Evolutionary conservation across 2,113 vertebrate species (phyloP), one percentile per base, ranked within the genome.

Genomic region (Neodontobutis hainanensis): DNA sequence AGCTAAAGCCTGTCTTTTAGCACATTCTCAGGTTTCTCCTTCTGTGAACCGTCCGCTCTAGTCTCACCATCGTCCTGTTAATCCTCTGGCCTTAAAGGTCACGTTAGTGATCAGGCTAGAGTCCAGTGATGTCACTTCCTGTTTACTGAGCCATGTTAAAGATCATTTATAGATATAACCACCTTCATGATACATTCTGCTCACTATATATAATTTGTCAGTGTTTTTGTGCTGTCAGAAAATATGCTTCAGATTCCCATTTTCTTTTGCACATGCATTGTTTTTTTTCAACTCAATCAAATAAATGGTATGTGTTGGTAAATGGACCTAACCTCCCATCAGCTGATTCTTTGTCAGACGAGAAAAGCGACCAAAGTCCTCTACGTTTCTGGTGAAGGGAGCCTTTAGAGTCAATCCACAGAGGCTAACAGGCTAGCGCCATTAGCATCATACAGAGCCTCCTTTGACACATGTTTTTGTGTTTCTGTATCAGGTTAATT

Each of bases 401-500:
- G 19, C 19, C 19, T 27, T 27, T 27, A 27, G 19, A 27, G 19
- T 27, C 19, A 27, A 3, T 27, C 19, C 19, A 27, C 19, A 3
- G 48, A 16, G 27, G 48, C 48, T 50, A 50, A 50, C 48, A 27
- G 16, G 16, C 48, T 50, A 50, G 8, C 16, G 8, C 48, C 48
- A 51, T 51, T 51, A 51, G 49, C 49, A 51, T 51, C 49, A 51
- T 19, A 51, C 49, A 5, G 49, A 51, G 49, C 10, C 49, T 27
- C 19, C 49, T 5, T 51, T 51, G 49, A 51, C 8, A 8, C 15
- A 2, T 50, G 48, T 50, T 50, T 16, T 50, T 4, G 6, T 61
- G 50, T 72, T 61, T 68, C 63, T 72, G 58, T 35, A 12, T 51
- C 53, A 66, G 44, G 44, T 38, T 58, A 1, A 36, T 61, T 51